phyloP scores from a whole-genome alignment of 2,797 vertebrate species.

The Dallia pectoralis region DNA sequence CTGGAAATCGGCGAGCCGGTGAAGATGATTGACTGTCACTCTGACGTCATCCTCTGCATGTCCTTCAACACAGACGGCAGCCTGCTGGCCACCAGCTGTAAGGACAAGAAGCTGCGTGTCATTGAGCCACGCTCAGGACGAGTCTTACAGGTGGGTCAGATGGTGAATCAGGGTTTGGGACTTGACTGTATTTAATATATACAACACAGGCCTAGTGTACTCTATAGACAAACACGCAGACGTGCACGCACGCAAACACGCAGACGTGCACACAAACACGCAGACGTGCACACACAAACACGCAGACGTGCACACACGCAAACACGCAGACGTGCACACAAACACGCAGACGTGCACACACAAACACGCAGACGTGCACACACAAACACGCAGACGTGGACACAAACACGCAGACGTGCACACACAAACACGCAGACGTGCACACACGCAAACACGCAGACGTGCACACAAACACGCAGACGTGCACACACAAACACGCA shows the following conservation, averaged over 20 bases:
- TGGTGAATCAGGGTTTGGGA: not conserved
- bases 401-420: not conserved
- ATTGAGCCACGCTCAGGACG: constrained; percentile 92
- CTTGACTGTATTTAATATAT: not conserved
- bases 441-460: too few species aligned
- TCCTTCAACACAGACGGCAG: constrained; percentile 96
- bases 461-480: not conserved
- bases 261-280: not conserved
- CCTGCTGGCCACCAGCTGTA: constrained; percentile 93
- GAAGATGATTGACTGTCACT: constrained; percentile 98
- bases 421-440: not conserved
- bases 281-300: not conserved
- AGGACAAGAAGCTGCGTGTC: constrained; percentile 92
- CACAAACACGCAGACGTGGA: too few species aligned
- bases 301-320: not conserved
- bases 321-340: not conserved
- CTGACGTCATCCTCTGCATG: constrained; percentile 94
- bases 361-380: not conserved
- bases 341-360: not conserved
- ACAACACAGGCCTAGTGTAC: not conserved
- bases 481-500: not conserved
- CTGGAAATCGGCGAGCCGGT: constrained; percentile 93
- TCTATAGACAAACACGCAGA: not conserved
- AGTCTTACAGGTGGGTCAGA: constrained; percentile 85
- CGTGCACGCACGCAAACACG: too few species aligned